Evolutionary conservation across 64 coral and sea anemone species (phyloP), one percentile per base, ranked within the genome.

Genomic region (Stichodactyla helianthus): DNA sequence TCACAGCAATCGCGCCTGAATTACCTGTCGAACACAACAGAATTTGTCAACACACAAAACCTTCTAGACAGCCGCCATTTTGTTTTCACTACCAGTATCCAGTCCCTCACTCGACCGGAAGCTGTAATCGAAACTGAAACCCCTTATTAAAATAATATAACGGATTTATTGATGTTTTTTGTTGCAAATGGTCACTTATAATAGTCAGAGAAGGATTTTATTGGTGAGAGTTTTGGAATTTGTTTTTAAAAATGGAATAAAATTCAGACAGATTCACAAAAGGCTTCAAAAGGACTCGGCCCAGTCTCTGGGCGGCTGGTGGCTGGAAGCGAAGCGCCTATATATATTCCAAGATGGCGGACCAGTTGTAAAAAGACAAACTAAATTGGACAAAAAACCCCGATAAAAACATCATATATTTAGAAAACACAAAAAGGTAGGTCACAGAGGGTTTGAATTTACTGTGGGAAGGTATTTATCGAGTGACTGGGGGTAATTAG

Each of bases 261-360:
- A 74, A 74, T 7, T 74, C 68, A 74, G 25, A 27, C 68, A 74
- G 68, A 74, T 74, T 65, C 12, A 31, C 25, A 74, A 74, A 74
- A 10, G 68, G 68, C 25, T 23, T 74, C 68, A n/a, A 35, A 74
- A 28, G 7, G 68, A 74, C 68, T 74, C 12, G 68, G 0, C 23
- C 68, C 26, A 74, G 68, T 6, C 68, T 23, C 7, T 74, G 2
- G 0, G 20, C 51, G 78, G 4, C 50, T 54, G 4, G 78, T 11
- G 4, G 35, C 22, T 25, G 78, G 18, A 19, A 81, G 6, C 78
- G 78, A 81, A 81, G 78, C 78, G 78, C 20, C 78, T 20, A 81
- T 79, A 54, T 20, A 81, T 79, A 54, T 81, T 81, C 52, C 51
- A 81, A 81, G 52, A 81, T 81, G 78, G 78, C 78, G 78, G 35